These are phyloP conservation scores for Phallusia fumigata DNA, from an alignment of 23 tunicate genomes.

Conservation along the genomic window DNA sequence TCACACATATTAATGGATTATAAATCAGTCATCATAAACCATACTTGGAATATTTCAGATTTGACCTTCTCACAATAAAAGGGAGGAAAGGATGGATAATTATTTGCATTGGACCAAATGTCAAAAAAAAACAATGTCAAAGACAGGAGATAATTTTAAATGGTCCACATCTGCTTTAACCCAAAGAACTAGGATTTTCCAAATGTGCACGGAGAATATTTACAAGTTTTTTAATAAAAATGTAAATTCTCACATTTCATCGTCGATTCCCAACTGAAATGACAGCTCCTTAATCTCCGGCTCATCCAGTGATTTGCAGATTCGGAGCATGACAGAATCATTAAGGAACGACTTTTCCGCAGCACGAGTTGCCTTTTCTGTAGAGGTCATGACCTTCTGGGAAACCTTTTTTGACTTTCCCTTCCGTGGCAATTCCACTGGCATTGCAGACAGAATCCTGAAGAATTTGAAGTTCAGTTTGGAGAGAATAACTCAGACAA, in stretches of 20 bases:
- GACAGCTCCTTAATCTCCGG: slow-evolving; percentile 33
- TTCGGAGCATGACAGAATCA: slow-evolving; percentile 17
- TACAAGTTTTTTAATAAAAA: neutral
- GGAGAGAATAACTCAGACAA: too few relatives aligned
- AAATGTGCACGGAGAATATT: neutral
- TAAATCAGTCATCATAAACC: too few relatives aligned
- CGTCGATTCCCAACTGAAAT: slow-evolving; percentile 35
- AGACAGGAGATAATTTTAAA: too few relatives aligned
- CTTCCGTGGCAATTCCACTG: slow-evolving; percentile 30
- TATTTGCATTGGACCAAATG: too few relatives aligned
- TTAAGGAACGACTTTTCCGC: slow-evolving; percentile 14
- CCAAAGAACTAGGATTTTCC: neutral
- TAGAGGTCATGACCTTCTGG: slow-evolving; percentile 8
- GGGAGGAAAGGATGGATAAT: too few relatives aligned
- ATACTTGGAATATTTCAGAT: too few relatives aligned
- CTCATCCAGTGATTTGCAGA: slow-evolving; percentile 33
- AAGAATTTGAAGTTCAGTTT: too few relatives aligned
- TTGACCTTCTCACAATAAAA: too few relatives aligned
- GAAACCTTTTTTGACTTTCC: neutral
- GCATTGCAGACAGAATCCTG: slow-evolving; percentile 30
- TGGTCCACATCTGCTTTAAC: neutral
- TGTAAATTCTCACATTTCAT: slow-evolving; percentile 19
- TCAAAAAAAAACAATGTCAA: too few relatives aligned
- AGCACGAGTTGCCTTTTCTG: neutral
- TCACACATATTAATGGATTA: too few relatives aligned